Evolutionary conservation across 2,888 invertebrate species (phyloP).

Genomic region (Sarcophaga subvicina): DNA sequence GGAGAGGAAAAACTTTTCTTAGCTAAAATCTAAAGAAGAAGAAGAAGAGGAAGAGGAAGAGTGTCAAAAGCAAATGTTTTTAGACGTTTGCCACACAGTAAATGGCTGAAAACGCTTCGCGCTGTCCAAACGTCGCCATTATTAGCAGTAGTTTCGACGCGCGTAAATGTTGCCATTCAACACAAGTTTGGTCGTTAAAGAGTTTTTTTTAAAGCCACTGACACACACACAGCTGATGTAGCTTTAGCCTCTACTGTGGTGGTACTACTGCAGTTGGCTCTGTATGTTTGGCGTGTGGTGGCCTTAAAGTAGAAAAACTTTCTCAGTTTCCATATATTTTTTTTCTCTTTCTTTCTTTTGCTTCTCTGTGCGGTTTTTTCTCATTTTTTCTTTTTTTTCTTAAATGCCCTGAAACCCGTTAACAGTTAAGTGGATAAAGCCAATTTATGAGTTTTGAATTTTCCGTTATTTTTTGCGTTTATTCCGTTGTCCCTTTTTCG

Average conservation of each 20-base stretch:
- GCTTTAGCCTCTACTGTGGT: background rate
- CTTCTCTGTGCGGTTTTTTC: background rate
- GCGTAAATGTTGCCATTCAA: constrained; percentile 63
- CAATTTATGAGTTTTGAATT: constrained; percentile 81
- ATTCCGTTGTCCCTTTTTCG: too few relatives aligned
- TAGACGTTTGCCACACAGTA: constrained; percentile 47
- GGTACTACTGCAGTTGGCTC: too few relatives aligned
- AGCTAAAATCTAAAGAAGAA: constrained; percentile 7
- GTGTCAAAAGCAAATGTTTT: constrained; percentile 63
- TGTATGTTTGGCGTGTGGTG: constrained; percentile 16
- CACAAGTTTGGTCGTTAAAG: constrained; percentile 52
- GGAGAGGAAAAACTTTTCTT: background rate
- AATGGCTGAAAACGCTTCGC: constrained; percentile 47
- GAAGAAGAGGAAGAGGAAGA: constrained; percentile 14
- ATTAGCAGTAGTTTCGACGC: constrained; percentile 59
- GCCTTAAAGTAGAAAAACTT: constrained; percentile 58
- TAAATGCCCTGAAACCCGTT: constrained; percentile 75
- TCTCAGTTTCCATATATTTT: constrained; percentile 52
- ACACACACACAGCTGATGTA: too few relatives aligned
- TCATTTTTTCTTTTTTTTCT: constrained; percentile 5
- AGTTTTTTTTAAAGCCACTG: background rate
- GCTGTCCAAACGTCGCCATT: constrained; percentile 66
- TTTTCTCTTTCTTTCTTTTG: constrained; percentile 26
- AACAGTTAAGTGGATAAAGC: constrained; percentile 81
- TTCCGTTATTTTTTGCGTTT: constrained; percentile 51